These are phyloP conservation scores for Otis tarda DNA, from an alignment of 2,113 vertebrate genomes.

Conservation along the genomic window DNA sequence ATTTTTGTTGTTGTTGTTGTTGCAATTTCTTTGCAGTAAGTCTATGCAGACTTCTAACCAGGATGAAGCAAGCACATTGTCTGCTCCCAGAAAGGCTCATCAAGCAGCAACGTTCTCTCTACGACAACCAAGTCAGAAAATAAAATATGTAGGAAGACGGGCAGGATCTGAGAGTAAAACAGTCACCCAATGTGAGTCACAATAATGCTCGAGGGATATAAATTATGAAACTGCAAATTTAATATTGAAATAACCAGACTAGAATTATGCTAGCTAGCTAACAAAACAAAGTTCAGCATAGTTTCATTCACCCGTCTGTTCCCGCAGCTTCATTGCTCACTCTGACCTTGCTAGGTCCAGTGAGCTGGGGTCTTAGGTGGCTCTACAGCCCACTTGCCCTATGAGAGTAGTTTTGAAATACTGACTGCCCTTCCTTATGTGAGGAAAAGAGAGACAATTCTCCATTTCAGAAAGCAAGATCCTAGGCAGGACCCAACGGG, in stretches of 20 bases:
- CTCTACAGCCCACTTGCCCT: not conserved
- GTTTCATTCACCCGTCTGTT: not conserved
- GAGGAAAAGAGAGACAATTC: not conserved
- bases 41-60: not conserved
- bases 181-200: not conserved
- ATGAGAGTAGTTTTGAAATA: not conserved
- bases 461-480: not conserved
- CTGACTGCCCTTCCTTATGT: no score
- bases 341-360: not conserved
- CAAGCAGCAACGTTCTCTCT: not conserved
- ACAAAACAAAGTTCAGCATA: not conserved
- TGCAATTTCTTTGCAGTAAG: not conserved
- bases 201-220: not conserved
- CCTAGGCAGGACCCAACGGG: not conserved
- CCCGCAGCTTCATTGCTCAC: not conserved
- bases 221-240: constrained; percentile 19
- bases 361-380: not conserved
- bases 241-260: constrained; percentile 10
- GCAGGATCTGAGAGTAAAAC: not conserved
- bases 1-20: not conserved
- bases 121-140: not conserved
- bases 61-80: fast-evolving
- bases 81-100: not conserved
- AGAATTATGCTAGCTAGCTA: not conserved
- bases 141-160: not conserved